A percentile compares a stretch with the other conserved stretches of the same genome.
phyloP scores from a whole-genome alignment of 2,888 invertebrate genomes.

The Idaea dimidiata region DNA sequence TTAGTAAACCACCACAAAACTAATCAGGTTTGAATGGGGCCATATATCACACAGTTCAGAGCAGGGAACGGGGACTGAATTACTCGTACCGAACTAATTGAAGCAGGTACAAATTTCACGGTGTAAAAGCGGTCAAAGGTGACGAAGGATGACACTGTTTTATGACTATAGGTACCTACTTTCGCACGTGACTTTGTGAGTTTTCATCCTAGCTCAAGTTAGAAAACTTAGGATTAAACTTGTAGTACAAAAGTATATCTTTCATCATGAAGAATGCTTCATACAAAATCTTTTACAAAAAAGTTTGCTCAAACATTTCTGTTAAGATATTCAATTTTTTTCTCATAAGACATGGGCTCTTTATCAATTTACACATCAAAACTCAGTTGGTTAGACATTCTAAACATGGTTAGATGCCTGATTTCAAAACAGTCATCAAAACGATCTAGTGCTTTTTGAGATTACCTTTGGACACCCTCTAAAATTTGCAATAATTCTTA shows the following conservation, averaged over 20 bases:
- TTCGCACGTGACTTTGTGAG: background rate
- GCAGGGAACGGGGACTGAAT: background rate
- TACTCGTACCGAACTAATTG: constrained; percentile 9
- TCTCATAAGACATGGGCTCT: too few relatives aligned
- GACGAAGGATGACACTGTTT: constrained; percentile 14
- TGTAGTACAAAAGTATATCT: background rate
- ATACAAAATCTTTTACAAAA: background rate
- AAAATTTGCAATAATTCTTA: background rate
- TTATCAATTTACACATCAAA: too few relatives aligned
- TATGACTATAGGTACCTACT: constrained; percentile 8
- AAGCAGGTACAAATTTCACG: constrained; percentile 16
- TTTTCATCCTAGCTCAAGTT: background rate
- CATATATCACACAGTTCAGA: constrained; percentile 1
- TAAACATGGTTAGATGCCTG: too few relatives aligned
- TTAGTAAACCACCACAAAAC: constrained; percentile 2
- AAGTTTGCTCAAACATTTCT: background rate
- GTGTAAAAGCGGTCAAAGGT: constrained; percentile 14
- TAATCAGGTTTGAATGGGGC: constrained; percentile 3
- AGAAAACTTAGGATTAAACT: background rate
- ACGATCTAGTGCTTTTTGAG: too few relatives aligned
- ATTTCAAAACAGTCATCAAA: too few relatives aligned
- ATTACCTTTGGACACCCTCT: too few relatives aligned
- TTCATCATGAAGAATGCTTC: background rate
- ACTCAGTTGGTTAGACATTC: too few relatives aligned
- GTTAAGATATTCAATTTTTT: too few relatives aligned